A percentile compares a stretch with the other conserved stretches of the same genome.
These are phyloP conservation scores for Mesocricetus auratus DNA, from an alignment of 2,113 vertebrate genomes.

Conservation along the genomic window DNA sequence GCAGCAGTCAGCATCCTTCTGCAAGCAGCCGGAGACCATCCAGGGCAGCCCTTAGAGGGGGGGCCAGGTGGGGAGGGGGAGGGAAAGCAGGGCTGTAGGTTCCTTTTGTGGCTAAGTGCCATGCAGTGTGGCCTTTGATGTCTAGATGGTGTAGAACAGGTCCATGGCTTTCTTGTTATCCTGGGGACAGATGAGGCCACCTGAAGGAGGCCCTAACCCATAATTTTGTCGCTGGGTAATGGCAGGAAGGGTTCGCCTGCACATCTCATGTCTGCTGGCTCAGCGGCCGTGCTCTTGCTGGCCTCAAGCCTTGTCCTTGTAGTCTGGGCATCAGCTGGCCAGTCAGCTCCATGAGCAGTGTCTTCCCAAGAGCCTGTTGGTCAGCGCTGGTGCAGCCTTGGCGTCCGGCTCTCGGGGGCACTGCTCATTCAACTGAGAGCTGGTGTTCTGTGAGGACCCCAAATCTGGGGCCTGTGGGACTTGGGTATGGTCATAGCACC, in stretches of 20 bases:
- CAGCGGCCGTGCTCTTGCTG: neutral
- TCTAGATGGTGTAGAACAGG: neutral
- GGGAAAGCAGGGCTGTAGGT: neutral
- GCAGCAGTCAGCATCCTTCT: neutral
- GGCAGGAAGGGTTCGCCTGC: neutral
- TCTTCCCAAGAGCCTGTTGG: neutral
- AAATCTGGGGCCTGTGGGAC: neutral
- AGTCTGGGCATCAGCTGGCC: neutral
- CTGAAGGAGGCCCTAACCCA: neutral
- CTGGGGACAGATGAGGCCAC: no score
- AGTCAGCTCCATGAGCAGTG: neutral
- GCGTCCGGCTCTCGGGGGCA: neutral
- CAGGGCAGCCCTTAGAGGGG: no score
- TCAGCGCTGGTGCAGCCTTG: no score
- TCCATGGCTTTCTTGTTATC: neutral
- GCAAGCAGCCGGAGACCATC: no score
- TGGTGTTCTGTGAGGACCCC: neutral
- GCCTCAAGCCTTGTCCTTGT: neutral
- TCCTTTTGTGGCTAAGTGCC: neutral
- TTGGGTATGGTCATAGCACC: neutral
- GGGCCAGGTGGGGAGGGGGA: neutral
- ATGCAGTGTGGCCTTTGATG: neutral
- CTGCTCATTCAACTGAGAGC: neutral
- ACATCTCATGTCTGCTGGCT: neutral
- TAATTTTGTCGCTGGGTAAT: accelerated